Conservation (phyloP, 1,140 invertebrate genomes). For the Cardiocondyla obscurior region DNA sequence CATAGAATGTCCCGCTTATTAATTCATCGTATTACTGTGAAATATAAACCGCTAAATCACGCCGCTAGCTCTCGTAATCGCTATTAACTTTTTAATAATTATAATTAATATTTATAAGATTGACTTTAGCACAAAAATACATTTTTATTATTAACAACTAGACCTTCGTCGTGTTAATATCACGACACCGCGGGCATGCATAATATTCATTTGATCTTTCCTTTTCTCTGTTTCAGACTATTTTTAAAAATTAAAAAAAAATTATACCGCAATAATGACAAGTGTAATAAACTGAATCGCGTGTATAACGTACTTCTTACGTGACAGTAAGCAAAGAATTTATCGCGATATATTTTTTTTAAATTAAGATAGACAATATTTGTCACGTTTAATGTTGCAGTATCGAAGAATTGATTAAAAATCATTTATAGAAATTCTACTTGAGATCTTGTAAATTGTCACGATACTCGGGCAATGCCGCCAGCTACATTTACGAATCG, state of each 20-base stretch:
- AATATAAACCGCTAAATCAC: constrained; percentile 31
- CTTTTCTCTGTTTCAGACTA: neutral
- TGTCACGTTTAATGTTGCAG: neutral
- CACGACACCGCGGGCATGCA: constrained; percentile 23
- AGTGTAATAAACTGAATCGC: neutral
- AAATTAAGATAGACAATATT: neutral
- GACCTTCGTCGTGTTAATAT: constrained; percentile 31
- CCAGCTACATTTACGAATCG: constrained; percentile 16
- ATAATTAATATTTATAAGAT: constrained; percentile 63
- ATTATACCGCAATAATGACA: neutral
- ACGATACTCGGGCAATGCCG: constrained; percentile 36
- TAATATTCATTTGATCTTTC: constrained; percentile 16
- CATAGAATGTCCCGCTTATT: neutral
- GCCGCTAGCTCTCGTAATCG: neutral
- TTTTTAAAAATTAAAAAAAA: neutral
- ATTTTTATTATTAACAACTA: constrained; percentile 68
- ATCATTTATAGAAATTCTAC: neutral
- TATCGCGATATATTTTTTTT: neutral
- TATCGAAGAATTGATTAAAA: neutral
- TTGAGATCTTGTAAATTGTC: constrained; percentile 19
- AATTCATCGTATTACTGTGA: neutral
- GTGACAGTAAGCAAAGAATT: neutral
- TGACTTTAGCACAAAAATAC: constrained; percentile 75
- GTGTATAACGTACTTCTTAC: neutral
- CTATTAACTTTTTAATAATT: constrained; percentile 42